Evolutionary conservation across 2,797 vertebrate species (phyloP).

Genomic region (Sebastes cheni): DNA sequence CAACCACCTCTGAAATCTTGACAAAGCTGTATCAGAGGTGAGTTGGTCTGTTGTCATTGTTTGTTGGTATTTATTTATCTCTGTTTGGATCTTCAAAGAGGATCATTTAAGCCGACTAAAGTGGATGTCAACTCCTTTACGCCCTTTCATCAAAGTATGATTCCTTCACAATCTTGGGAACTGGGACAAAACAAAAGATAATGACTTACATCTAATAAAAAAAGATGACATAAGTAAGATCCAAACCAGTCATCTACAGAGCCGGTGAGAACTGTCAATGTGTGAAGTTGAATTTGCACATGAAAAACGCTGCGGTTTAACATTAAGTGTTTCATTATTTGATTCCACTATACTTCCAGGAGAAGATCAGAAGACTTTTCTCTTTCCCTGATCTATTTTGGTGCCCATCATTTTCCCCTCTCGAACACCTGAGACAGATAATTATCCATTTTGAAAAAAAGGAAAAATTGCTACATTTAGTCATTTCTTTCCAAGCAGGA

Average conservation of each 20-base stretch:
- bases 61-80: conserved; percentile 79
- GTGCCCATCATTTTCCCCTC: conserved; percentile 73
- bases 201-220: conserved; percentile 65
- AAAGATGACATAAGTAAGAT: conserved; percentile 55
- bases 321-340: conserved; percentile 79
- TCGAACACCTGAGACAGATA: conserved; percentile 76
- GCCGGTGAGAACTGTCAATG: conserved; percentile 73
- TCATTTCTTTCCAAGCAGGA: conserved; percentile 42
- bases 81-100: conserved; percentile 72
- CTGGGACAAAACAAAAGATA: conserved; percentile 65
- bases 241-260: conserved; percentile 63
- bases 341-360: conserved; percentile 64
- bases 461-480: conserved; percentile 52
- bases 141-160: conserved; percentile 59
- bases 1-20: conserved; percentile 37
- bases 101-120: conserved; percentile 76
- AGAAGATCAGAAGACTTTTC: conserved; percentile 75
- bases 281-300: conserved; percentile 81
- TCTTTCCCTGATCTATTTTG: conserved; percentile 81
- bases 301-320: conserved; percentile 75
- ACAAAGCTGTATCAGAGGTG: conserved; percentile 42
- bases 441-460: conserved; percentile 75
- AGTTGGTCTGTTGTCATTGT: conserved; percentile 48
- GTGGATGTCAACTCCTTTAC: conserved; percentile 74
- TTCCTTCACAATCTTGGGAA: conserved; percentile 60